Conservation (phyloP, 2,797 vertebrate genomes). For the Leuciscus waleckii region DNA sequence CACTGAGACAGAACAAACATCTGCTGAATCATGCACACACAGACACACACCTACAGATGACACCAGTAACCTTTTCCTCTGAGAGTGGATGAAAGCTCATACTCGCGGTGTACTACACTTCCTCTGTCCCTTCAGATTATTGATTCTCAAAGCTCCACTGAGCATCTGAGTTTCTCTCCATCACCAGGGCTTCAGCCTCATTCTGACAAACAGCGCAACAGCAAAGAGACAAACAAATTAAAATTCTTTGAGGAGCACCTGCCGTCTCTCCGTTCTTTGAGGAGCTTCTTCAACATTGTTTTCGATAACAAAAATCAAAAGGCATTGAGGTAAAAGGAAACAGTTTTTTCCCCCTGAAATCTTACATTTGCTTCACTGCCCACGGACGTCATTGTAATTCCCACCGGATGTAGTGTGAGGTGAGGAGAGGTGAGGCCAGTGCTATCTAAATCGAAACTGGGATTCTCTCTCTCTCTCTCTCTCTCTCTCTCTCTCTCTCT, state of each 20-base stretch:
- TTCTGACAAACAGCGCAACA: neutral
- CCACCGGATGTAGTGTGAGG: conserved; percentile 5
- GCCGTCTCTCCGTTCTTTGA: neutral
- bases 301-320: conserved; percentile 2
- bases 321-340: neutral
- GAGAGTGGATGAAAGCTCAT: conserved; percentile 14
- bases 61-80: conserved; percentile 38
- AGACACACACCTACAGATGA: conserved; percentile 38
- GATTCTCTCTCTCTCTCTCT: neutral
- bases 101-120: conserved; percentile 16
- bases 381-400: neutral
- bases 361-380: neutral
- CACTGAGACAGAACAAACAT: conserved; percentile 36
- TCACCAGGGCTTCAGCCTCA: conserved; percentile 5
- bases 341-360: neutral
- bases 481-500: neutral
- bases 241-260: neutral
- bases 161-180: conserved; percentile 18
- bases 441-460: conserved; percentile 5
- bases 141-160: conserved; percentile 34
- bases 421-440: neutral
- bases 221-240: neutral
- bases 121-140: conserved; percentile 33
- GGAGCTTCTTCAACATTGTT: neutral
- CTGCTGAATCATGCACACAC: conserved; percentile 24